Evolutionary conservation across 1,140 invertebrate species (phyloP), one percentile per base, ranked within the genome.

Genomic region (Pissodes strobi): DNA sequence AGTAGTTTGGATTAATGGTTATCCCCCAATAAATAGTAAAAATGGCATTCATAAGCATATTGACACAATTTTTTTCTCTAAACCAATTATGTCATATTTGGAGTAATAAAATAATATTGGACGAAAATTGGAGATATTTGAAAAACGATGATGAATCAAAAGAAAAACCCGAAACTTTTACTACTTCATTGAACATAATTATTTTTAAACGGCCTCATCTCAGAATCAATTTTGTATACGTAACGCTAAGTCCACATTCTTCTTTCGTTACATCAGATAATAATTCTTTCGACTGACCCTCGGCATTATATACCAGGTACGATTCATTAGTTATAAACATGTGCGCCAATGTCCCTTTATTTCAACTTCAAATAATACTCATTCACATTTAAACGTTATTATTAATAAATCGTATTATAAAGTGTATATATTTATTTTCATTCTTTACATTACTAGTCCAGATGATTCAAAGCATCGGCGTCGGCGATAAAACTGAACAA

Each of bases 171-270:
- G 64, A 61, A 41, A n/a, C 18, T 58, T 61, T 66, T 66, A 66
- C 64, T 61, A 61, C 57, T 66, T 56, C 64, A 66, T 66, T 66
- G 62, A 48, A 53, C 30, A 41, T n/a, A 57, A 4, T 5, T 18
- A 57, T 57, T 57, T 21, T 57, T 43, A 18, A 39, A 57, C 30
- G 17, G 15, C 55, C n/a, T n/a, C n/a, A n/a, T n/a, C 38, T 43
- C 55, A 15, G 38, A 57, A 57, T 43, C 55, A 57, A 45, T 57
- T 57, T 45, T 57, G 38, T 57, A 22, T 23, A 13, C 22, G 23
- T 23, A 10, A 10, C 6, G 27, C 48, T 41, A 25, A 15, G 25
- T 46, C 58, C 19, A 45, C 58, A 61, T 61, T 61, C 58, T 61
- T 61, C 46, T 41, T 52, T 52, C 48, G 21, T 61, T 61, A 61